Conservation (phyloP, 30 jellyfish, hydroid and myxozoan genomes). For the Rhopilema esculentum region DNA sequence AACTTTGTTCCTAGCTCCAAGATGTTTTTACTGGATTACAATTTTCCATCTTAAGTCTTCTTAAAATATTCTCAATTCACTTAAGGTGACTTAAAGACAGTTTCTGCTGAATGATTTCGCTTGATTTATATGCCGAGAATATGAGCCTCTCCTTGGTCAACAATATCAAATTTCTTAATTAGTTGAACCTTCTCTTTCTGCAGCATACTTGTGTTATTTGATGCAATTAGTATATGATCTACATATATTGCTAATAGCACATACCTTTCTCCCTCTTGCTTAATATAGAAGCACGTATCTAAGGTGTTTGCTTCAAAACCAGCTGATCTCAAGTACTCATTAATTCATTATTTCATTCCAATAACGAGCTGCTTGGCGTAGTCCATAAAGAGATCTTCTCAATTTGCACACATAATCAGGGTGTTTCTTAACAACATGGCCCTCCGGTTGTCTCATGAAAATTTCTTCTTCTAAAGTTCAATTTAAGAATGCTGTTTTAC, state of each 20-base stretch:
- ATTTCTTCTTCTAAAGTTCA: neutral
- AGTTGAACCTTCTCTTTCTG: constrained; percentile 1
- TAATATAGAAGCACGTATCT: constrained; percentile 8
- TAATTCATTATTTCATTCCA: constrained; percentile 2
- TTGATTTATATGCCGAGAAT: constrained; percentile 3
- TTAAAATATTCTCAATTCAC: neutral
- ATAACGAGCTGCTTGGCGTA: constrained; percentile 17
- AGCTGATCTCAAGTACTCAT: constrained; percentile 22
- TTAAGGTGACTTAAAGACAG: neutral
- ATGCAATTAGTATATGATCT: constrained; percentile 7
- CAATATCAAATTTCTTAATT: neutral
- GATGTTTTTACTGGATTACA: neutral
- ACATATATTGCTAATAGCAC: constrained; percentile 15
- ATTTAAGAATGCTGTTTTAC: constrained; percentile 8
- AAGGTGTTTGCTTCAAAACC: neutral
- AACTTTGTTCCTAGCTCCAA: neutral
- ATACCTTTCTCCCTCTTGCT: constrained; percentile 18
- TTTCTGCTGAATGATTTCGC: constrained; percentile 9
- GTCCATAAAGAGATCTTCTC: constrained; percentile 14
- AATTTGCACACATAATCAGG: constrained; percentile 11
- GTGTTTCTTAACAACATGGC: neutral
- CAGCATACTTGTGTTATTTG: constrained; percentile 23
- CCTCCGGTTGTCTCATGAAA: constrained; percentile 3
- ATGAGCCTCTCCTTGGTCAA: constrained; percentile 29
- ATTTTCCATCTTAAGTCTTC: neutral